Percentiles rank a stretch among this genome's conserved stretches.
phyloP scores from a whole-genome alignment of 1,140 invertebrate species.

The Drosophila mayri region DNA sequence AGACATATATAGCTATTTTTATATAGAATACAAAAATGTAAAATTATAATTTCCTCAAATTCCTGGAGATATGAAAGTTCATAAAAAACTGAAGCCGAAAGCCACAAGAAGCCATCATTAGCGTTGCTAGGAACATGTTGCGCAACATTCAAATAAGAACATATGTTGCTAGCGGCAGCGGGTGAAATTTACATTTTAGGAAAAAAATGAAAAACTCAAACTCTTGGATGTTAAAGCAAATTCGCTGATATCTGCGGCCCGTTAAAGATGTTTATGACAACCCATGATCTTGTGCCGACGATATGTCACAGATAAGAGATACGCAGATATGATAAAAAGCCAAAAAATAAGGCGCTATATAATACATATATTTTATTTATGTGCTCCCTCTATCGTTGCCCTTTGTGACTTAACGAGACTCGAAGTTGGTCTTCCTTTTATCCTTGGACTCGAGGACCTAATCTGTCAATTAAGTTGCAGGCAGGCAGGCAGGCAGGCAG shows the following conservation, averaged over 20 bases:
- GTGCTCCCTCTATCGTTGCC: no score
- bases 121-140: neutral
- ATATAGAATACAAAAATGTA: neutral
- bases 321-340: slow-evolving; percentile 21
- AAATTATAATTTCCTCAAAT: no score
- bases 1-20: no score
- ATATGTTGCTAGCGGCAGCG: neutral
- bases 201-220: neutral
- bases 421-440: neutral
- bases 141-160: neutral
- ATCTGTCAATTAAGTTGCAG: slow-evolving; percentile 26
- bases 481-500: neutral
- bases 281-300: slow-evolving; percentile 8
- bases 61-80: no score
- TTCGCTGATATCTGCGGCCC: slow-evolving; percentile 1
- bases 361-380: neutral
- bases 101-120: neutral
- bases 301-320: slow-evolving; percentile 24
- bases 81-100: neutral
- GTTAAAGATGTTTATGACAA: slow-evolving; percentile 26
- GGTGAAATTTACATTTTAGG: neutral
- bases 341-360: neutral
- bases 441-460: neutral
- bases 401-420: neutral
- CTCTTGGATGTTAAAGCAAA: neutral